Base-by-base conservation (phyloP, 2,888 invertebrate species). In the Marronus borbonicus region DNA sequence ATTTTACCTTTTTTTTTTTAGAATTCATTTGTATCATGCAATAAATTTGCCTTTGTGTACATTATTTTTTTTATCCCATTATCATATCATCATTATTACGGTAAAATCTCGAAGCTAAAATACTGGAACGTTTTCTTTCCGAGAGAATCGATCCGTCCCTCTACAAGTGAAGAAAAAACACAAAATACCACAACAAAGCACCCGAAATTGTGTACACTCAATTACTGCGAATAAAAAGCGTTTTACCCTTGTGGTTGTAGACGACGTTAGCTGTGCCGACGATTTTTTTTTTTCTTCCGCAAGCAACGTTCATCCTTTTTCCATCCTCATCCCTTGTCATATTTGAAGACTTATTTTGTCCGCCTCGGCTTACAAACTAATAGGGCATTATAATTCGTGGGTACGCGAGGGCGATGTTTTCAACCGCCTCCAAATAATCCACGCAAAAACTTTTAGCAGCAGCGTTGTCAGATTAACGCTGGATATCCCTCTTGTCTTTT, bases 141-240 rank as follows among this genome's bases (percentile, higher is more conserved):
- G 2, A 44, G 44, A 0, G 8, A 8, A 8, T 44, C 44, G 8
- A 44, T 44, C 12, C 12, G 8, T 44, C 44, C 44, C 44, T 12
- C 12, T 44, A 12, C 44, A 44, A 44, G 44, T 20, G 72, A 28
- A 12, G 17, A 36, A 44, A 60, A 60, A 74, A 74, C 44, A 60
- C 58, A 74, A 74, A 74, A 60, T 44, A 74, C 20, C 20, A 39
- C 44, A 44, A 62, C 20, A 60, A 14, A 60, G 60, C 60, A 74
- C 60, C 49, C 60, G 20, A 60, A 58, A 31, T 39, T 60, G 44
- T 74, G 60, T 60, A 60, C 60, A 74, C 72, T 74, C 72, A 74
- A 74, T 74, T 74, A 74, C 72, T 44, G 44, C 72, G 60, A 60
- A 44, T 74, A 74, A n/a, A 74, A 60, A 60, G 60, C 20, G 60